Evolutionary conservation across 2,113 vertebrate genomes (phyloP), one percentile per base, ranked within the genome.

Genomic region (Rhinolophus ferrumequinum): DNA sequence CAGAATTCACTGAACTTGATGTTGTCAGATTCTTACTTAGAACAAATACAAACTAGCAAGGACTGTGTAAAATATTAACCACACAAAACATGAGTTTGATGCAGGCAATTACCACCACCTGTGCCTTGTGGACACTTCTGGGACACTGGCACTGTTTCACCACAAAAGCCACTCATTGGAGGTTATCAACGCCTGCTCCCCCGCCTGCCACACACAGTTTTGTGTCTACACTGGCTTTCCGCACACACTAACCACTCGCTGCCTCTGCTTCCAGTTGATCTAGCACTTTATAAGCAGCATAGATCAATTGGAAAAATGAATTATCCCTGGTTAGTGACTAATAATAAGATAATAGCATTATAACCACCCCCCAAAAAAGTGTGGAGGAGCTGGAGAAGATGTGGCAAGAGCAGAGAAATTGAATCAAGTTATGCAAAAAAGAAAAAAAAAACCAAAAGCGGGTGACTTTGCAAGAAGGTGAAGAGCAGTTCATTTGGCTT

Each of bases 301-400:
- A 89, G 93, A 97, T 97, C 96, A 93, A 96, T 70, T 89, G 92
- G 93, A 75, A 97, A 97, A 97, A 92, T 87, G 83, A 96, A 97
- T 98, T 96, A 95, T 60, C 86, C 83, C 79, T 33, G 33, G 82
- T 95, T 97, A 95, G 96, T 30, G 64, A 95, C 92, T 83, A 92
- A 97, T 96, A 96, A 98, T 87, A 94, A 93, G 82, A 93, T 92
- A 93, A 95, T 90, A 96, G 87, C 1, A 2, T 92, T 72, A 96
- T 91, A 95, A 81, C 89, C 44, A 73, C 30, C 38, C 18, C 70
- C 26, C 91, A 96, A 90, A 82, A 81, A 35, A 93, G 73, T 73
- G 35, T 60, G 91, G 82, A 91, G 93, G 95, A 94, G 88, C 77
- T 96, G 73, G 44, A 92, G 93, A 88, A 95, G 84, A 85, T 52